Percentiles rank a stretch among this genome's conserved stretches.
Conservation (phyloP, 2,888 invertebrate species). For the Drosophila nr. medialis region DNA sequence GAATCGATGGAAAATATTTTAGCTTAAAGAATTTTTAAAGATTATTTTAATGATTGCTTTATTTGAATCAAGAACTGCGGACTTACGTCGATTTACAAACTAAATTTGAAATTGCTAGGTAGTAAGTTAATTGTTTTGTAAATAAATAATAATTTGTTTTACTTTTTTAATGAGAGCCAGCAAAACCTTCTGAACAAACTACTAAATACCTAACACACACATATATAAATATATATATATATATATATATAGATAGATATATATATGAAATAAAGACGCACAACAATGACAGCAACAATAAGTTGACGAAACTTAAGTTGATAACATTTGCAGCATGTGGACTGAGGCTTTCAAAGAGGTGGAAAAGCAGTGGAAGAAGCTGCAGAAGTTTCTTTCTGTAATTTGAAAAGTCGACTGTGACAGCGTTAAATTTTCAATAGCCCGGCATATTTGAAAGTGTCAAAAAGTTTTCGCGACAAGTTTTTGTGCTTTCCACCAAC, state of each 20-base stretch:
- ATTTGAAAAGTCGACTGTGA: conserved; percentile 60
- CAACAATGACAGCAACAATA: conserved; percentile 14
- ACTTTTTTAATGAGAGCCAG: too few species aligned
- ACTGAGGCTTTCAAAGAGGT: conserved; percentile 3
- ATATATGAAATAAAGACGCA: not conserved
- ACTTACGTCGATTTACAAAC: not conserved
- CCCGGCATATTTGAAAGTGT: conserved; percentile 73
- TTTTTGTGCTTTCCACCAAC: conserved; percentile 39
- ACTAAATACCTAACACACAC: too few species aligned
- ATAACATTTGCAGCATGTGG: conserved; percentile 15
- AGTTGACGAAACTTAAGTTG: conserved; percentile 21
- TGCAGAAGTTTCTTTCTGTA: conserved; percentile 44
- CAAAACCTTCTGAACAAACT: too few species aligned
- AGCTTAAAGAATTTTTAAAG: not conserved
- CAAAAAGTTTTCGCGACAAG: conserved; percentile 63
- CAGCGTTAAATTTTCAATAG: conserved; percentile 74
- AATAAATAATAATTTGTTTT: too few species aligned
- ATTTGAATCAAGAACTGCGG: not conserved
- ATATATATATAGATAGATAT: not conserved
- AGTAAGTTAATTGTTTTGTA: not conserved
- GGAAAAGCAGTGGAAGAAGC: conserved; percentile 7
- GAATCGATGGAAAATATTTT: not conserved
- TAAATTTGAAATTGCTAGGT: not conserved
- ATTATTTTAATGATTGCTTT: not conserved
- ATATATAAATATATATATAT: too few species aligned